Base-by-base conservation (phyloP, 2,113 vertebrate genomes). In the Brachionichthys hirsutus region DNA sequence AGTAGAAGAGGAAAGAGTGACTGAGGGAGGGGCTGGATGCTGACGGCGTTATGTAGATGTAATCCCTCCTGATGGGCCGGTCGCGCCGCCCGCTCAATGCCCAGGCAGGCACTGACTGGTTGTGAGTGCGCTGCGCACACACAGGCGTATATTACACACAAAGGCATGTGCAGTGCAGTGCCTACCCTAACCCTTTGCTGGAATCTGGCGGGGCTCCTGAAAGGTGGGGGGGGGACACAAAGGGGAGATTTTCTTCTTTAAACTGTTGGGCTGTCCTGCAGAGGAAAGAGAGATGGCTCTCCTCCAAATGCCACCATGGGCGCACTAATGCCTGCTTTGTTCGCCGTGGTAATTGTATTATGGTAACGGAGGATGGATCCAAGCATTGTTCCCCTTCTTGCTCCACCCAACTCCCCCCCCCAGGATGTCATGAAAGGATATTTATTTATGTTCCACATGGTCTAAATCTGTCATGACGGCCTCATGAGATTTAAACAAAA, bases 321-420 rank as follows among this genome's bases (percentile, higher is more conserved):
- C 2, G 73, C 70, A 50, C 79, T 90, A 88, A 88, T 87, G 75
- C 86, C 67, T 56, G 56, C 78, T 88, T 89, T 89, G 83, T 89
- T 74, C 54, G 1, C 53, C 57, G 16, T 38, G 15, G 65, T 89
- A 86, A 88, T 88, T 87, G 82, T 83, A 82, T 90, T 85, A 85
- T 87, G 75, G 42, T 77, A 84, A 85, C 84, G 63, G 47, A 14
- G 65, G 72, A 77, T 62, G 81, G 76, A 77, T 82, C 63, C 67
- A 44, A 63, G 72, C 68, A 67, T 79, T 62, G 46, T 61, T 73
- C 63, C 55, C 52, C 50, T 65, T 51, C 59, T 61, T 69, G 48
- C 73, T 54, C 52, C 50, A 42, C 47, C 52, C 9, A 35, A 70
- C 69, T 12, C 49, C 22, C 48, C 70, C 58, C 59, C 55, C 45